Percentiles rank a stretch among this genome's conserved stretches.
These are phyloP conservation scores for Ceratosolen solmsi DNA, from an alignment of 1,140 invertebrate genomes.

Conservation along the genomic window DNA sequence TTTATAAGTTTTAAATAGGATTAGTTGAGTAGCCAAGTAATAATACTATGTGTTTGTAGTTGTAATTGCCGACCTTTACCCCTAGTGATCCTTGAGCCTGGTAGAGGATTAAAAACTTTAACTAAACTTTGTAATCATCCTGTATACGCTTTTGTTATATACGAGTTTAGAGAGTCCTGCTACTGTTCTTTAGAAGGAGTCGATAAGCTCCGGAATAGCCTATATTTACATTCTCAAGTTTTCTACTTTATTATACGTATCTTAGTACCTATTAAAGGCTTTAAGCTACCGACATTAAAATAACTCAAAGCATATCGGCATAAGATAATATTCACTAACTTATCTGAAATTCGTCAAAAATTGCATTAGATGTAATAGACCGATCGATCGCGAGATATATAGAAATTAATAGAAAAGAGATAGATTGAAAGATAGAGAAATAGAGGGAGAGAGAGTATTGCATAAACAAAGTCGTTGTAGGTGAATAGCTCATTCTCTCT, in stretches of 20 bases:
- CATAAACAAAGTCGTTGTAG: too few relatives aligned
- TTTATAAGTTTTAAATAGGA: conserved; percentile 16
- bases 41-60: conserved; percentile 17
- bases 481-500: too few relatives aligned
- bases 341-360: too few relatives aligned
- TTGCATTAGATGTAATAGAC: too few relatives aligned
- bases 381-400: too few relatives aligned
- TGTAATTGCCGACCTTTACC: conserved; percentile 21
- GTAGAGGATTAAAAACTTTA: conserved; percentile 45
- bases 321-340: not conserved
- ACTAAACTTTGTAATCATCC: conserved; percentile 43
- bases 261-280: conserved; percentile 5
- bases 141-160: conserved; percentile 46
- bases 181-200: conserved; percentile 23
- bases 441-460: too few relatives aligned
- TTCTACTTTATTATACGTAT: conserved; percentile 44
- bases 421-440: too few relatives aligned
- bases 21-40: conserved; percentile 14
- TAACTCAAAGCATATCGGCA: not conserved
- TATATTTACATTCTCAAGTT: conserved; percentile 47
- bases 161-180: conserved; percentile 32
- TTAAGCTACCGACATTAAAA: not conserved
- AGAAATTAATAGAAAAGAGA: too few relatives aligned
- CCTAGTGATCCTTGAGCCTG: conserved; percentile 16
- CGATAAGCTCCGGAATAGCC: conserved; percentile 45